Evolutionary conservation across 2,113 vertebrate species (phyloP).

Genomic region (Bubo bubo): DNA sequence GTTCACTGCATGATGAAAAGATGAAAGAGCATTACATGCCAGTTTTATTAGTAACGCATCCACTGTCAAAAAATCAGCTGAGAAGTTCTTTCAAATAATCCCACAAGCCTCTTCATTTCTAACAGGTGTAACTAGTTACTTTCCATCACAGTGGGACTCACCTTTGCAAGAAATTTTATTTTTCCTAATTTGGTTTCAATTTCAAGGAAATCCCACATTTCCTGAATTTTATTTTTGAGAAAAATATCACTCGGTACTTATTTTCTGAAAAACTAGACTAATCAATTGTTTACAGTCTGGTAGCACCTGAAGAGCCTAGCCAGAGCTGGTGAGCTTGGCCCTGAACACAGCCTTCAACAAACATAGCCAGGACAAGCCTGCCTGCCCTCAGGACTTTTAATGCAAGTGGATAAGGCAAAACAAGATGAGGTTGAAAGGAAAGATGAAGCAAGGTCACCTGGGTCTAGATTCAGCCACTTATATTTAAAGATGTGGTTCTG

Average conservation of each 20-base stretch:
- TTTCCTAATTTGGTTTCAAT: not conserved
- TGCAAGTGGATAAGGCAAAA: not conserved
- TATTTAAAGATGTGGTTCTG: not conserved
- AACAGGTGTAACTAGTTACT: not conserved
- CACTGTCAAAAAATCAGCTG: not conserved
- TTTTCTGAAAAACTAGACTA: not conserved
- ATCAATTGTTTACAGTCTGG: accelerated
- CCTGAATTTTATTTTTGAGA: not conserved
- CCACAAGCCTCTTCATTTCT: not conserved
- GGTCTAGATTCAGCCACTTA: not conserved
- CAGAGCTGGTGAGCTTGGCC: not conserved
- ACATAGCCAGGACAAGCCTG: not conserved
- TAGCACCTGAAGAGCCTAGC: not conserved
- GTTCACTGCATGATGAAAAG: accelerated
- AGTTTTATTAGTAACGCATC: not conserved
- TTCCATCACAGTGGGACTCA: not conserved
- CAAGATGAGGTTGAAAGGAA: not conserved
- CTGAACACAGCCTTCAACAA: not conserved
- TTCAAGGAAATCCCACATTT: not conserved
- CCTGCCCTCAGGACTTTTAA: not conserved
- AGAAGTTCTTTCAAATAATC: not conserved
- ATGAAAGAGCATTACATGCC: not conserved
- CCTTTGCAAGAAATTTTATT: not conserved
- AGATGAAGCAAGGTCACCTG: not conserved
- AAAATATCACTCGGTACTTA: not conserved